These are phyloP conservation scores for Thera britannica DNA, from an alignment of 2,888 invertebrate species.

Conservation along the genomic window DNA sequence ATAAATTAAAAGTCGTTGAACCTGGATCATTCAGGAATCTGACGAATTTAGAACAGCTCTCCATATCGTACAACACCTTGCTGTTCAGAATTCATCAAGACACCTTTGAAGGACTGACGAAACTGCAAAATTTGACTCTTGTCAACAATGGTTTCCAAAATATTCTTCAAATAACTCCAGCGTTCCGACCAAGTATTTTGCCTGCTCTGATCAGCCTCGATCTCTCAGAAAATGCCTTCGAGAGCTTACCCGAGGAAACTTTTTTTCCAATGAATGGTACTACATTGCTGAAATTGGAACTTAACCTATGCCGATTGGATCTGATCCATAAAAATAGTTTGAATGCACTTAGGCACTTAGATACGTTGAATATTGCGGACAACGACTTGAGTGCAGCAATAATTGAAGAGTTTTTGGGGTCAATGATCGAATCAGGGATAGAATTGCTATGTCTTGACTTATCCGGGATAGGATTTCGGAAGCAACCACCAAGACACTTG, in stretches of 20 bases:
- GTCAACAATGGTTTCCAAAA: conserved; percentile 83
- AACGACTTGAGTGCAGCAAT: conserved; percentile 78
- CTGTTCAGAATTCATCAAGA: conserved; percentile 70
- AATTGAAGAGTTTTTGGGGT: conserved; percentile 70
- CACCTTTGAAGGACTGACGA: conserved; percentile 80
- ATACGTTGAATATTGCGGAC: conserved; percentile 78
- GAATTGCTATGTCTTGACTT: conserved; percentile 77
- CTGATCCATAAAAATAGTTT: conserved; percentile 80
- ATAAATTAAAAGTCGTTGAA: conserved; percentile 74
- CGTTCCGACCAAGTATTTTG: conserved; percentile 70
- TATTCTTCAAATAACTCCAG: conserved; percentile 70
- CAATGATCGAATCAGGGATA: conserved; percentile 63
- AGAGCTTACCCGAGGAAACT: conserved; percentile 67
- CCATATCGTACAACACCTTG: conserved; percentile 83
- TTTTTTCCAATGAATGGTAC: conserved; percentile 78
- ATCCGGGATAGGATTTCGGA: conserved; percentile 82
- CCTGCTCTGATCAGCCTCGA: conserved; percentile 77
- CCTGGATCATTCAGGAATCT: conserved; percentile 79
- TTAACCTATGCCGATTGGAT: conserved; percentile 82
- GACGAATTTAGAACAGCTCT: conserved; percentile 75
- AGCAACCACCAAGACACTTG: conserved; percentile 73
- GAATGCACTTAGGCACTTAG: conserved; percentile 71
- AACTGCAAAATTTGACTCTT: conserved; percentile 77
- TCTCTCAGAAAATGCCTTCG: conserved; percentile 82
- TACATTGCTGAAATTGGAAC: conserved; percentile 69